These are phyloP conservation scores for Desmodus rotundus DNA, from an alignment of 2,113 vertebrate genomes.

Conservation along the genomic window DNA sequence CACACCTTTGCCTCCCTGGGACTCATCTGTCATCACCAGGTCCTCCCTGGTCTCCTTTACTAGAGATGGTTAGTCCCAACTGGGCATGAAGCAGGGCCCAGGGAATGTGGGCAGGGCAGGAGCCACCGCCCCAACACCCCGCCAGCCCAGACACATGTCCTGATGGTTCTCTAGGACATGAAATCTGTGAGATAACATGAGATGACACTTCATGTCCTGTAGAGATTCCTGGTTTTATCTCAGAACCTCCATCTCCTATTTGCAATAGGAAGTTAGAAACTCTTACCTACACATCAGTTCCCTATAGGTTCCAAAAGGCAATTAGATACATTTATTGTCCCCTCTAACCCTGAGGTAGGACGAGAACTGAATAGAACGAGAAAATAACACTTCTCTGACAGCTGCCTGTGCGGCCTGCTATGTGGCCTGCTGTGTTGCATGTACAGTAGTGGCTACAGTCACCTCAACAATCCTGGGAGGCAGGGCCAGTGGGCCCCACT, in stretches of 20 bases:
- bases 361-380: background rate
- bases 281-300: background rate
- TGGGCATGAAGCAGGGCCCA: background rate
- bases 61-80: background rate
- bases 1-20: background rate
- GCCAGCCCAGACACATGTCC: background rate
- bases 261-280: background rate
- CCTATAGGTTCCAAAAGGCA: background rate
- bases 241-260: background rate
- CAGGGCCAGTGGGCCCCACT: background rate
- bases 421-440: accelerated
- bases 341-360: background rate
- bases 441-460: background rate
- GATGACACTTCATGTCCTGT: background rate
- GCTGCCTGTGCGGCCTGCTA: background rate
- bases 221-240: background rate
- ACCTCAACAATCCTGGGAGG: background rate
- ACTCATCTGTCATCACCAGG: background rate
- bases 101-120: background rate
- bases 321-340: background rate
- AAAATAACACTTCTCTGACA: background rate
- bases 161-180: background rate
- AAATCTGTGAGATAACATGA: background rate
- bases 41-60: background rate
- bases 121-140: too few relatives aligned